Percentiles rank a stretch among this genome's conserved stretches.
phyloP scores from a whole-genome alignment of 2,888 invertebrate genomes.

The Dynastes grantii region DNA sequence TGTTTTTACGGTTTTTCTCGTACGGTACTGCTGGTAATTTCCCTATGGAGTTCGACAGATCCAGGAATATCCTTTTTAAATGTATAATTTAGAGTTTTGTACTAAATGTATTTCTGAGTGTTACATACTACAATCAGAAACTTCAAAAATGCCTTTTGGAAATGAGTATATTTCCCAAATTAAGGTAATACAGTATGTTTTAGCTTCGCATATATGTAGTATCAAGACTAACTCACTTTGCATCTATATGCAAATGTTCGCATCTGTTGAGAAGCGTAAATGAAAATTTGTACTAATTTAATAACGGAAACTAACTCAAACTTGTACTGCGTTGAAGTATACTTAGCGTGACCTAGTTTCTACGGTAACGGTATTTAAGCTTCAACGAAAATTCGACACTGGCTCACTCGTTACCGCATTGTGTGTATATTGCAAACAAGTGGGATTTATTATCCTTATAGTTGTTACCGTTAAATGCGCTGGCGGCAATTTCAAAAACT shows the following conservation, averaged over 20 bases:
- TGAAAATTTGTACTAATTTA: conserved; percentile 11
- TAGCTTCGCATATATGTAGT: no score
- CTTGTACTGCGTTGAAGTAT: background rate
- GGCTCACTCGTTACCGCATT: background rate
- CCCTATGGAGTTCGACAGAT: no score
- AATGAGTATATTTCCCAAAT: no score
- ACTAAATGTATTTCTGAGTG: no score
- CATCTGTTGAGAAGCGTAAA: background rate
- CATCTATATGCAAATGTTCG: background rate
- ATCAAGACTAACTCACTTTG: background rate
- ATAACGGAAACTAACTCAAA: conserved; percentile 1
- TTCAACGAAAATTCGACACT: conserved; percentile 26
- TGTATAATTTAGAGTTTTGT: no score
- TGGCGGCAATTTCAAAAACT: no score
- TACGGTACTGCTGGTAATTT: no score
- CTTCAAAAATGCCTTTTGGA: no score
- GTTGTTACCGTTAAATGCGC: background rate
- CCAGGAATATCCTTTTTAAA: no score
- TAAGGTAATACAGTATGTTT: no score
- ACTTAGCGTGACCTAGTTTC: conserved; percentile 16
- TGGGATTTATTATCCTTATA: conserved; percentile 19
- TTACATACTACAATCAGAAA: no score
- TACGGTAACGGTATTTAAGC: conserved; percentile 23
- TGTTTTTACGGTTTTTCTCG: no score
- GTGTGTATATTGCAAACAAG: background rate